Evolutionary conservation across 1,140 invertebrate genomes (phyloP).

Genomic region (Laupala kohalensis): DNA sequence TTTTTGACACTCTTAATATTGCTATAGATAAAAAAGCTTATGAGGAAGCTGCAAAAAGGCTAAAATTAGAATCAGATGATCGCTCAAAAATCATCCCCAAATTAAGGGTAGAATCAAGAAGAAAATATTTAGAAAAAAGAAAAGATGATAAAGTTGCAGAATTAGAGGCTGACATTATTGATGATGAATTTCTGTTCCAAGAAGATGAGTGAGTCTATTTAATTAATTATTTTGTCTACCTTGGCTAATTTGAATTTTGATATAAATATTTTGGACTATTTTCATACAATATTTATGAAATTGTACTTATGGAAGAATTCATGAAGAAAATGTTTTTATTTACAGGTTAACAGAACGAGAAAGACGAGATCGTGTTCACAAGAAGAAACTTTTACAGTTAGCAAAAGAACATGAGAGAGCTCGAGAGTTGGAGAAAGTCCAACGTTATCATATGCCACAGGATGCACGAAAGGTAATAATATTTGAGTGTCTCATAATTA

Average conservation of each 20-base stretch:
- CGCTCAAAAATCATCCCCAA: constrained; percentile 76
- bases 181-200: constrained; percentile 92
- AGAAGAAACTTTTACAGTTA: constrained; percentile 78
- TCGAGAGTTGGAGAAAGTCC: constrained; percentile 76
- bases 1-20: not conserved
- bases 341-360: constrained; percentile 74
- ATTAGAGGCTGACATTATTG: constrained; percentile 85
- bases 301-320: not conserved
- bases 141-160: constrained; percentile 95
- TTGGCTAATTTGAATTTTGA: not conserved
- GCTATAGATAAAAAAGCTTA: constrained; percentile 57
- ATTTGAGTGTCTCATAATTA: not conserved
- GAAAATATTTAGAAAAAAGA: constrained; percentile 88
- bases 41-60: constrained; percentile 82
- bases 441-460: constrained; percentile 87
- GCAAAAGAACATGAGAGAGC: constrained; percentile 94
- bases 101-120: constrained; percentile 76
- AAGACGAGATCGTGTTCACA: constrained; percentile 70
- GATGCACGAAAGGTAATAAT: constrained; percentile 46
- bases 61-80: constrained; percentile 77
- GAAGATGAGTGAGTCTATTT: constrained; percentile 56
- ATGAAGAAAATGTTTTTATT: constrained; percentile 15
- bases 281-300: not conserved
- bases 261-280: not conserved
- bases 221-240: not conserved